Evolutionary conservation across 2,888 invertebrate species (phyloP), one percentile per base, ranked within the genome.

Genomic region (Baccha elongata): DNA sequence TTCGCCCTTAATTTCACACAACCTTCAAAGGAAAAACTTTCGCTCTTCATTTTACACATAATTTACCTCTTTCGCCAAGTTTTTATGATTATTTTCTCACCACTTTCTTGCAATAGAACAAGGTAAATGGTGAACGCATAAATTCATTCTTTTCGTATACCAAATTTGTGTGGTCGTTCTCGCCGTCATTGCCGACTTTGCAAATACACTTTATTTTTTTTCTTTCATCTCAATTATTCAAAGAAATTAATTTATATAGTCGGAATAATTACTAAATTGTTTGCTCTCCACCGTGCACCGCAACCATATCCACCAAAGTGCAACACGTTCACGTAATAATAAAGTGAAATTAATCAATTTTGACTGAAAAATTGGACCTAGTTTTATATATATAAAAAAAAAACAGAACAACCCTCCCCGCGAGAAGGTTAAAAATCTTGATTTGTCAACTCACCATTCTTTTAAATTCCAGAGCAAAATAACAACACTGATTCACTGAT

Each of bases 141-240:
- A 32, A 26, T 26, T 58, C 40, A 10, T 50, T 15, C 7, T 4
- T n/a, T n/a, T 53, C 7, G n/a, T 8, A 19, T 23, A 60, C 11
- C 13, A 26, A 42, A 60, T 29, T 55, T 42, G 29, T 29, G 17
- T 15, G 5, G 52, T 52, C 52, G 29, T 4, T 13, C 55, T 75
- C 81, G 65, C 46, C 60, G 69, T 67, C 55, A 68, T 35, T 32
- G 60, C 65, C 76, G 78, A 78, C 72, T 78, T 83, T 68, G 72
- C 64, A 53, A 69, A 53, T 75, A 81, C 42, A 68, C 40, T 80
- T 69, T 76, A 72, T 68, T 73, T 83, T 73, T 83, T 75, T 83
- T 83, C 72, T 73, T 75, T 72, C 62, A 64, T 72, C 78, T 42
- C 68, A 40, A 58, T n/a, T n/a, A n/a, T n/a, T n/a, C 8, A 15